A percentile compares a stretch with the other conserved stretches of the same genome.
phyloP scores from a whole-genome alignment of 2,888 invertebrate genomes.

The Buathra laborator region DNA sequence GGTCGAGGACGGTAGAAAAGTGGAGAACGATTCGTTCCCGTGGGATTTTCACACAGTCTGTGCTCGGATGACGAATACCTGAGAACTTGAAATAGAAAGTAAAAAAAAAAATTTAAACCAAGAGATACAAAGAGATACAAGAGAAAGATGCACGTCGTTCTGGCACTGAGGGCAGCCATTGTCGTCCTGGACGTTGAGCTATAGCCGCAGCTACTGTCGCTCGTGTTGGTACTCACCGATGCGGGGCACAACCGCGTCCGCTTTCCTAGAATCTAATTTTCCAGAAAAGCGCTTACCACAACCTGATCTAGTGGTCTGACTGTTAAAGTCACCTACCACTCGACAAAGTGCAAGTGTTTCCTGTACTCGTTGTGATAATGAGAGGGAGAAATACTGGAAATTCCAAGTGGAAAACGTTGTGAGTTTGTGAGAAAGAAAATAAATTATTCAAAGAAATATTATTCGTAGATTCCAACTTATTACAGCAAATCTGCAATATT shows the following conservation, averaged over 20 bases:
- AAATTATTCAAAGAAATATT: neutral
- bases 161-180: conserved; percentile 31
- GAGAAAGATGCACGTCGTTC: conserved; percentile 43
- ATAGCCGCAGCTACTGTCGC: neutral
- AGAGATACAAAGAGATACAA: conserved; percentile 18
- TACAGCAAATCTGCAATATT: neutral
- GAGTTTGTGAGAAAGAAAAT: neutral
- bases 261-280: conserved; percentile 62
- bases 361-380: neutral
- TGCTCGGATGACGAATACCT: conserved; percentile 35
- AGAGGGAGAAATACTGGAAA: neutral
- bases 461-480: neutral
- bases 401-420: neutral
- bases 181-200: conserved; percentile 37
- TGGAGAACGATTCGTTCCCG: conserved; percentile 46
- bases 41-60: conserved; percentile 37
- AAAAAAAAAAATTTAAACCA: conserved; percentile 24
- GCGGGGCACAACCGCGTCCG: conserved; percentile 15
- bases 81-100: conserved; percentile 4
- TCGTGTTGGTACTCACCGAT: neutral
- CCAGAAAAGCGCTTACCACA: conserved; percentile 58
- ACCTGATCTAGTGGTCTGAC: conserved; percentile 48
- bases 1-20: conserved; percentile 27
- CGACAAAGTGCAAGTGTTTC: neutral
- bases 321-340: conserved; percentile 4